Evolutionary conservation across 2,797 vertebrate genomes (phyloP), one percentile per base, ranked within the genome.

Genomic region (Pempheris klunzingeri): DNA sequence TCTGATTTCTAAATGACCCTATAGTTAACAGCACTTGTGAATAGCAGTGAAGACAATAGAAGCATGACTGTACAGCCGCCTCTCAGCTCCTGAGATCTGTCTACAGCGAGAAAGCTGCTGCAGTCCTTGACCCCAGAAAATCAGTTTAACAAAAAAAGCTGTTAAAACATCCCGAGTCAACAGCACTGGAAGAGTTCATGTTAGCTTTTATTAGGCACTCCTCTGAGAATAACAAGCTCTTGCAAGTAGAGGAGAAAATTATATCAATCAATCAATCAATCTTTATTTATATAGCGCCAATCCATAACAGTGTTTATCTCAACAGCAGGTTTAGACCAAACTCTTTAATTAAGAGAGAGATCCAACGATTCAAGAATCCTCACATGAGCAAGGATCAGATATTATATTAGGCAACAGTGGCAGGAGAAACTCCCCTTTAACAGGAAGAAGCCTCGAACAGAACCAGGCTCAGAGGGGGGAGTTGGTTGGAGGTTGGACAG

Each of bases 151-250:
- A 11, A 59, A 57, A 41, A 61, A 53, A 20, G 7, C 8, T 55
- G 68, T 2, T 34, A 13, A 71, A 66, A 26, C 1, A 18, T 36
- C 38, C 52, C 24, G 20, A 74, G 58, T n/a, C 3, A 4, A 53
- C 38, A 44, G 26, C 3, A 3, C 17, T 1, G 13, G 32, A 52
- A n/a, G 43, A 74, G 73, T 67, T 70, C 18, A 20, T 54, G 65
- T 71, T 58, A 18, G 15, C 54, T 76, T 55, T 83, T 26, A 30
- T 39, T 28, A 28, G 46, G 24, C 32, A 32, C 24, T 66, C 63
- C n/a, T 15, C 46, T 18, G 54, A 74, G 65, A 70, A 72, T 22
- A 4, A 1, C 0, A 10, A 60, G 0, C 46, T 71, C 71, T 52
- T 32, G 15, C n/a, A 62, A 49, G 44, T 78, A 0, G 1, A 75